Percentiles rank a stretch among this genome's conserved stretches.
These are phyloP conservation scores for Eurytemora carolleeae DNA, from an alignment of 1,140 invertebrate species.

Conservation along the genomic window DNA sequence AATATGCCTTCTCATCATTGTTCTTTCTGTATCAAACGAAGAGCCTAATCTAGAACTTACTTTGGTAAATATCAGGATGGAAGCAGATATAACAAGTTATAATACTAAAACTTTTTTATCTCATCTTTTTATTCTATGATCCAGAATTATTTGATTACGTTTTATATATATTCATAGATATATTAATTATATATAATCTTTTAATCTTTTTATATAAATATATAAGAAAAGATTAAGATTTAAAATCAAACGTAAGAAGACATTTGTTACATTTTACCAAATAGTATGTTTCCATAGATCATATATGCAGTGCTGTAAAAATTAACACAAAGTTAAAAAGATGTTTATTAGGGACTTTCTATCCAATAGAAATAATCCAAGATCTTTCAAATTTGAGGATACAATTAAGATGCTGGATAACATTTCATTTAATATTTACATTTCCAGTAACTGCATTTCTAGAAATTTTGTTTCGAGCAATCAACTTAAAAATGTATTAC, in stretches of 20 bases:
- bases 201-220: neutral
- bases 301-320: no score
- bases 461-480: neutral
- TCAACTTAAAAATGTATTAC: neutral
- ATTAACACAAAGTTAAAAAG: no score
- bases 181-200: neutral
- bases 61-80: neutral
- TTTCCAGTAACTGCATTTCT: neutral
- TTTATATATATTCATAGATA: neutral
- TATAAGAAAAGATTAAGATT: neutral
- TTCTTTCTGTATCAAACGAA: neutral
- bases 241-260: no score
- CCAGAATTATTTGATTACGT: neutral
- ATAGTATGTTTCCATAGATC: no score
- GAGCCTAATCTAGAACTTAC: neutral
- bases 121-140: neutral
- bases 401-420: no score
- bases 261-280: no score
- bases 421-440: neutral
- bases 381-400: no score
- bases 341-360: no score
- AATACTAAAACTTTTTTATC: neutral
- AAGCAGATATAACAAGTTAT: neutral
- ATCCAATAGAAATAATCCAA: no score
- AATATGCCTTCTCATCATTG: neutral